A percentile compares a stretch with the other conserved stretches of the same genome.
These are phyloP conservation scores for Nesospiza acunhae DNA, from an alignment of 2,113 vertebrate species.

Conservation along the genomic window DNA sequence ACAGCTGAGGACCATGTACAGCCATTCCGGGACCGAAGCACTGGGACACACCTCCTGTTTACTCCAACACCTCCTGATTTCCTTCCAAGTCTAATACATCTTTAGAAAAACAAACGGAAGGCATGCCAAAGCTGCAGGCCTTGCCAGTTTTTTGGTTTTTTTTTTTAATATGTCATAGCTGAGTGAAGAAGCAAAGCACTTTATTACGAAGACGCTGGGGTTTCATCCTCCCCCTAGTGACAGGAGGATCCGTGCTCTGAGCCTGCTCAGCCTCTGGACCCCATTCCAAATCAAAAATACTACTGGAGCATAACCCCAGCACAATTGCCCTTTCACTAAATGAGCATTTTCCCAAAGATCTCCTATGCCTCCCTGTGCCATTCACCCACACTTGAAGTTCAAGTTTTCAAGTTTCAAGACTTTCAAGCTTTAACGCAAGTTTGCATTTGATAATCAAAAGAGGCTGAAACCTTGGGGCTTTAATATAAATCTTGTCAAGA, in stretches of 20 bases:
- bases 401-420: not conserved
- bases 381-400: accelerated
- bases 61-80: not conserved
- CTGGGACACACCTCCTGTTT: not conserved
- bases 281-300: not conserved
- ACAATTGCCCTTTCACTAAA: not conserved
- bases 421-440: not conserved
- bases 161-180: not conserved
- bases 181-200: not conserved
- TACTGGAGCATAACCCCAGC: not conserved
- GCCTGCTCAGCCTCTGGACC: not conserved
- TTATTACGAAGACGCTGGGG: not conserved
- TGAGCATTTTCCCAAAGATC: not conserved
- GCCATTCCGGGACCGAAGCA: accelerated
- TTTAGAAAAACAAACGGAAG: not conserved
- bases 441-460: accelerated
- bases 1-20: accelerated
- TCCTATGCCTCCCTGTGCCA: accelerated
- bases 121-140: not conserved
- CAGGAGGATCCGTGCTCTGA: not conserved
- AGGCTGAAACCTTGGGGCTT: not conserved
- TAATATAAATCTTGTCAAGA: not conserved
- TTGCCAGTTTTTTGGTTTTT: not conserved
- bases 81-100: not conserved
- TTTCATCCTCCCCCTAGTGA: conserved; percentile 22